Conservation (phyloP, 2,888 invertebrate genomes). For the Eumerus sabulonum region DNA sequence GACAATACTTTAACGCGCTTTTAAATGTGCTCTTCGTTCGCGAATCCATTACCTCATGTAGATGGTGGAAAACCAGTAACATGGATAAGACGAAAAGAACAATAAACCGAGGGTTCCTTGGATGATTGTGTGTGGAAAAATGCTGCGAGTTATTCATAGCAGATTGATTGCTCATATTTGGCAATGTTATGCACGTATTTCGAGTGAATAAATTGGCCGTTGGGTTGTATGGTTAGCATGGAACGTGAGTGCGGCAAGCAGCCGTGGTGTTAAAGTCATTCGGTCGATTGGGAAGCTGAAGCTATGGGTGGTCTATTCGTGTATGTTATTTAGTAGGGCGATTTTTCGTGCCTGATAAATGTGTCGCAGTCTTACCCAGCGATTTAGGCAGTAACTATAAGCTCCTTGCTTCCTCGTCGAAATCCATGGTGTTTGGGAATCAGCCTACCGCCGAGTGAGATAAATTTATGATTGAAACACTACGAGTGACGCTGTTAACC, state of each 20-base stretch:
- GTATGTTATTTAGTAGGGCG: conserved; percentile 23
- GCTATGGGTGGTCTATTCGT: conserved; percentile 14
- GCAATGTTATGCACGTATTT: conserved; percentile 52
- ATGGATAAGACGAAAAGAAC: background rate
- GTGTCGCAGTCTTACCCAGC: conserved; percentile 24
- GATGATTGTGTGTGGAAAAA: conserved; percentile 36
- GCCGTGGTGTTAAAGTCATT: conserved; percentile 10
- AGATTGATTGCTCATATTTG: conserved; percentile 54
- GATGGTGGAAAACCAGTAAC: no score
- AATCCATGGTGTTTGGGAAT: background rate
- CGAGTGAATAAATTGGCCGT: conserved; percentile 54
- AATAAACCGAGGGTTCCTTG: background rate
- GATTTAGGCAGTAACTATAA: conserved; percentile 10
- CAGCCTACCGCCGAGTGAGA: background rate
- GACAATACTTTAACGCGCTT: conserved; percentile 19
- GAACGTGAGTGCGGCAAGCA: conserved; percentile 30
- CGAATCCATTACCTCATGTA: conserved; percentile 41
- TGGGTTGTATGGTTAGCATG: conserved; percentile 10
- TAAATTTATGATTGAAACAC: conserved; percentile 37
- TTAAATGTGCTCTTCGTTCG: conserved; percentile 35
- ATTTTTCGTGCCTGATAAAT: conserved; percentile 33
- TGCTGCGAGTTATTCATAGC: conserved; percentile 43
- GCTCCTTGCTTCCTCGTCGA: background rate
- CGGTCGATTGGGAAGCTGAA: background rate
- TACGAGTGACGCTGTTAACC: background rate